Evolutionary conservation across 37 sponge, comb jelly and placozoan species (phyloP).

Genomic region (Tethya wilhelma): DNA sequence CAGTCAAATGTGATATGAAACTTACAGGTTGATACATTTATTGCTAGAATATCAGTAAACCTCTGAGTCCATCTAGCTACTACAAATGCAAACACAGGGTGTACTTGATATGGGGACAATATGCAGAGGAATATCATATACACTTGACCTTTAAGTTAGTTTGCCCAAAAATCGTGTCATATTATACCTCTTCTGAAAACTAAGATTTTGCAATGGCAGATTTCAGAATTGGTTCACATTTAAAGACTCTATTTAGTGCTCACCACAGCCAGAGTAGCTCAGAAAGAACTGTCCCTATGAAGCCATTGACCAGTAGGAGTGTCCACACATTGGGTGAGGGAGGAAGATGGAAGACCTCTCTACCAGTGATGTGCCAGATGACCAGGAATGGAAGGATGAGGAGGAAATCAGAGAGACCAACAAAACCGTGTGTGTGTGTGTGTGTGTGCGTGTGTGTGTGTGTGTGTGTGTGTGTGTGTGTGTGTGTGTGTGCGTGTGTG

Average conservation of each 20-base stretch:
- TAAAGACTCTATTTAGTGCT: slow-evolving; percentile 16
- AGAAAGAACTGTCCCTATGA: slow-evolving; percentile 91
- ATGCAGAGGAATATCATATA: not conserved
- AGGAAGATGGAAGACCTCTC: slow-evolving; percentile 80
- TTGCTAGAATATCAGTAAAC: too few species aligned
- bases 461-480: not conserved
- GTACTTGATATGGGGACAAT: not conserved
- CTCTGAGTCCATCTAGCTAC: not conserved
- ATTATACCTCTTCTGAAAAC: too few species aligned
- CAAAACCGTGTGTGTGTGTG: slow-evolving; percentile 72
- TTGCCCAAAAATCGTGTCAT: too few species aligned
- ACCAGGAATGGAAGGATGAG: slow-evolving; percentile 76
- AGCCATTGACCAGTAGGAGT: slow-evolving; percentile 78
- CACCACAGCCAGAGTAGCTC: slow-evolving; percentile 92
- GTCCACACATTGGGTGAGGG: slow-evolving; percentile 73
- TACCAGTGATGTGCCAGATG: slow-evolving; percentile 68
- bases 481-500: not conserved
- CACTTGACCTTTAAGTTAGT: too few species aligned
- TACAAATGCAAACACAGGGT: not conserved
- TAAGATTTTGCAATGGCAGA: too few species aligned
- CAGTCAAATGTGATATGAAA: too few species aligned
- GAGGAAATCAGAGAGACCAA: slow-evolving; percentile 71
- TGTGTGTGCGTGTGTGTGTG: too few species aligned
- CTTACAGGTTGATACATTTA: too few species aligned
- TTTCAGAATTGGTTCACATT: not conserved